These are phyloP conservation scores for Exaiptasia diaphana DNA, from an alignment of 64 coral and sea anemone species.

Conservation along the genomic window DNA sequence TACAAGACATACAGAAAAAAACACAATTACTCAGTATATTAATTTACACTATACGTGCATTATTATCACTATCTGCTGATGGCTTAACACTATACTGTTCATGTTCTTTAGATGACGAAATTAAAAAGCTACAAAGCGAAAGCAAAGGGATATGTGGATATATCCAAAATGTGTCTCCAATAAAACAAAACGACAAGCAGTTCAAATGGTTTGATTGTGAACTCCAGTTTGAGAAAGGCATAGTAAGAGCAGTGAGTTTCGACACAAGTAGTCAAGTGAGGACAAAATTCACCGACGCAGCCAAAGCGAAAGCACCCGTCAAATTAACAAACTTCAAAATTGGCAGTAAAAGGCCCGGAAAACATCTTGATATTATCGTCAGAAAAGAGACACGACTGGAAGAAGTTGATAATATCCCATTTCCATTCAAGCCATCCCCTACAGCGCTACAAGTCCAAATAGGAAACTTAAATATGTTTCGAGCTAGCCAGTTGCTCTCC, in stretches of 20 bases:
- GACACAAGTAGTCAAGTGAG: conserved; percentile 1
- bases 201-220: conserved; percentile 42
- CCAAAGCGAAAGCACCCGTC: conserved; percentile 39
- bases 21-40: neutral
- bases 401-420: conserved; percentile 9
- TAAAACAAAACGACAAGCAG: conserved; percentile 41
- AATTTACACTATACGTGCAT: neutral
- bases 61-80: neutral
- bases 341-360: conserved; percentile 24
- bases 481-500: conserved; percentile 3
- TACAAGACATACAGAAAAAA: neutral
- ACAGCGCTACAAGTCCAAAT: conserved; percentile 17
- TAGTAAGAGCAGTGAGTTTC: conserved; percentile 45
- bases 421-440: conserved; percentile 18
- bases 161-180: conserved; percentile 45
- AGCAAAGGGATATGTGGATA: conserved; percentile 2
- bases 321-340: conserved; percentile 33
- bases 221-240: conserved; percentile 21
- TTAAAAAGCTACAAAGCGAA: neutral
- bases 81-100: neutral
- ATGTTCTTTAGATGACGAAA: neutral
- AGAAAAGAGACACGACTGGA: conserved; percentile 26
- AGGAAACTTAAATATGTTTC: conserved; percentile 20
- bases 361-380: conserved; percentile 39
- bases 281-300: conserved; percentile 28